Evolutionary conservation across 2,797 vertebrate genomes (phyloP).

Genomic region (Rhabdomys pumilio): DNA sequence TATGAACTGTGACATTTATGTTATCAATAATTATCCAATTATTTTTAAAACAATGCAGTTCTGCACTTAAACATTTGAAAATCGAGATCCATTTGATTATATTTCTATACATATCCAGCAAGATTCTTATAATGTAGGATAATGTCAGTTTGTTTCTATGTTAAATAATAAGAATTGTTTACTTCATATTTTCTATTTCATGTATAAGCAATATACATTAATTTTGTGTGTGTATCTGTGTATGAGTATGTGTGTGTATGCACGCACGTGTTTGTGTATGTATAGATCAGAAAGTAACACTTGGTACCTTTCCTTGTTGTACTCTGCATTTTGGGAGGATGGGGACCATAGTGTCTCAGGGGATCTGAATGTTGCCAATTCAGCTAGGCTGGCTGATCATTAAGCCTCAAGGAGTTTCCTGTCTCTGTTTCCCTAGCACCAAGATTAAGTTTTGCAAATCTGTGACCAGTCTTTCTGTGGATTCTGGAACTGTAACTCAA

Average conservation of each 20-base stretch:
- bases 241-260: background rate
- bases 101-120: background rate
- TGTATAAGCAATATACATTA: background rate
- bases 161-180: constrained; percentile 53
- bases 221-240: background rate
- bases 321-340: background rate
- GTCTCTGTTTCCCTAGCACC: background rate
- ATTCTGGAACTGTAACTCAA: background rate
- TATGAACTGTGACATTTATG: constrained; percentile 23
- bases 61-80: background rate
- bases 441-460: background rate
- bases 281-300: background rate
- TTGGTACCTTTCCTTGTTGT: background rate
- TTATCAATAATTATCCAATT: constrained; percentile 13
- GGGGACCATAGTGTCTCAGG: background rate
- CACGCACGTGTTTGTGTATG: background rate
- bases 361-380: background rate
- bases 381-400: too few species aligned
- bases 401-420: background rate
- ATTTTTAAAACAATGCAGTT: constrained; percentile 46
- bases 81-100: constrained; percentile 27
- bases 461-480: background rate
- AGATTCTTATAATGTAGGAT: background rate
- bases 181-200: constrained; percentile 12
- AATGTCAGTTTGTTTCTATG: constrained; percentile 17